These are phyloP conservation scores for Seriola quinqueradiata DNA, from an alignment of 2,113 vertebrate species.

Conservation along the genomic window DNA sequence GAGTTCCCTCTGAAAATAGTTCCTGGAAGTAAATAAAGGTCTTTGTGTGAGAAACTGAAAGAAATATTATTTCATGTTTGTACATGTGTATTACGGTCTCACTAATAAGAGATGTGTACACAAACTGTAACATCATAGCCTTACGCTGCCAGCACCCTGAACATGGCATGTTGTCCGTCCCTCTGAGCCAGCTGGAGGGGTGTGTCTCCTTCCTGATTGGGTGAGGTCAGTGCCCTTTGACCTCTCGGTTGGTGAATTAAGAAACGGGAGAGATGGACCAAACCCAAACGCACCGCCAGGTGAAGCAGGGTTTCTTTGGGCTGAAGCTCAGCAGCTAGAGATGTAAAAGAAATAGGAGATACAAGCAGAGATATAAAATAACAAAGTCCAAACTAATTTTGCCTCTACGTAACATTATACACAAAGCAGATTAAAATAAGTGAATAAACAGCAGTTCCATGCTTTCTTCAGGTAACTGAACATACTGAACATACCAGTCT, in stretches of 20 bases:
- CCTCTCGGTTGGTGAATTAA: constrained; percentile 86
- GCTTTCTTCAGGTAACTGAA: not conserved
- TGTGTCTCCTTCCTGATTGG: constrained; percentile 86
- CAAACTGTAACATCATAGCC: constrained; percentile 44
- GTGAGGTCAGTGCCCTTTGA: constrained; percentile 75
- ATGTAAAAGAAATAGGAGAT: not conserved
- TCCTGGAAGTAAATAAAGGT: not conserved
- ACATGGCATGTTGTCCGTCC: constrained; percentile 72
- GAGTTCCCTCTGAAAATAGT: not conserved
- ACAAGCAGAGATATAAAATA: not conserved
- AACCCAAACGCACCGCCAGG: constrained; percentile 85
- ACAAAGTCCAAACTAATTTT: not conserved
- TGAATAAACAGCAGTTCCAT: not conserved
- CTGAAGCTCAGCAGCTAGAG: constrained; percentile 71
- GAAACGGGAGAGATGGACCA: constrained; percentile 86
- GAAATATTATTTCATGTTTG: not conserved
- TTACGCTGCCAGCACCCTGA: constrained; percentile 84
- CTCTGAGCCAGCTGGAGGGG: constrained; percentile 84
- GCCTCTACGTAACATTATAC: not conserved
- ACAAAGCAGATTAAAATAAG: not conserved
- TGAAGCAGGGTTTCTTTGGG: constrained; percentile 88
- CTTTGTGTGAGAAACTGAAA: not conserved
- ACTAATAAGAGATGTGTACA: not conserved
- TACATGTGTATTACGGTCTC: not conserved
- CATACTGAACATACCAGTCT: not conserved